Evolutionary conservation across 2,888 invertebrate genomes (phyloP), one percentile per base, ranked within the genome.

Genomic region (Pandemis corylana): DNA sequence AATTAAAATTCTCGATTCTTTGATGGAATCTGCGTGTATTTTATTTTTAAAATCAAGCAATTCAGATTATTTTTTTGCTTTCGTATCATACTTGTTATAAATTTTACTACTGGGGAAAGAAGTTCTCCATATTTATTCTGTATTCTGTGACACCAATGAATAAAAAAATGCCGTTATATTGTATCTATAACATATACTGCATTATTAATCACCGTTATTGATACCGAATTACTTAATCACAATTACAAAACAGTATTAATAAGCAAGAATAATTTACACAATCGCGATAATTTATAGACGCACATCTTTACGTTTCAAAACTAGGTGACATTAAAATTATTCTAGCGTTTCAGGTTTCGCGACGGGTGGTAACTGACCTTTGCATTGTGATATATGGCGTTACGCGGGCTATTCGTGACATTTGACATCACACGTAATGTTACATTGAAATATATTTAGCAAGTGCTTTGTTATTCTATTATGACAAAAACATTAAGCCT

Each of bases 351-450:
- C 41, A 59, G 41, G 59, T 36, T 66, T 20, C 13, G 10, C 28
- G 67, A 70, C 70, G 7, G 53, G 61, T 2, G 36, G 36, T 28
- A 1, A 2, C 51, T 72, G 72, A 72, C 67, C 72, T 72, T 68
- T 67, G 10, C 12, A 10, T 63, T 42, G 67, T 62, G 62, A 68
- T 51, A 67, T 71, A 66, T 71, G 49, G 61, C 49, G 9, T 13
- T 20, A 46, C 51, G 53, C 12, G 46, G n/a, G 44, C 46, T 15
- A 64, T 49, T 49, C 59, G n/a, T 44, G 71, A 67, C 28, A 68
- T 53, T 5, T 61, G 71, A 71, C 49, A 66, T 49, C 20, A 5
- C 10, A 7, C 51, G 49, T 51, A 44, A 67, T 66, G 65, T 36
- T 59, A 49, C 28, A 36, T 36, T 36, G 2, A 36, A 36, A 36